phyloP scores from a whole-genome alignment of 1,140 invertebrate species.

The Stegodyphus mimosarum region DNA sequence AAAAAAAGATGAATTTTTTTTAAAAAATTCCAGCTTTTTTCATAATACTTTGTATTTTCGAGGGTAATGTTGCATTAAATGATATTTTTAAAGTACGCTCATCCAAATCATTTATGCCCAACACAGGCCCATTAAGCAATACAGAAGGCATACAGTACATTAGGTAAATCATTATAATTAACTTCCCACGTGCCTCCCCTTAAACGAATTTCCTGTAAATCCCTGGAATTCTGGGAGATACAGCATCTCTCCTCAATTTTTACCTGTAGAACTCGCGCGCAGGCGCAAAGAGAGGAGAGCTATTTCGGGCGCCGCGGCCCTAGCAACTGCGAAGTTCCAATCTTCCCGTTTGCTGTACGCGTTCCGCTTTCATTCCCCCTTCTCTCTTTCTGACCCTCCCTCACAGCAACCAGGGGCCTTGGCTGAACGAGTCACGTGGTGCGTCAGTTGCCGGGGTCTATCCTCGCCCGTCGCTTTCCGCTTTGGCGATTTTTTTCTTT shows the following conservation, averaged over 20 bases:
- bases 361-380: neutral
- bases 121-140: too few species aligned
- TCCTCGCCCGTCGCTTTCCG: slow-evolving; percentile 14
- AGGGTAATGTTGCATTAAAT: too few species aligned
- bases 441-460: slow-evolving; percentile 20
- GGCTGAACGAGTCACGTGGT: slow-evolving; percentile 48
- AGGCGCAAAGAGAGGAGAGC: slow-evolving; percentile 7
- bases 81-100: too few species aligned
- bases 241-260: neutral
- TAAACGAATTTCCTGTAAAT: too few species aligned
- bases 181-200: too few species aligned
- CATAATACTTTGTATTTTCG: too few species aligned
- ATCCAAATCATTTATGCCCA: too few species aligned
- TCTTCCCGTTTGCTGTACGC: slow-evolving; percentile 21
- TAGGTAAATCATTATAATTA: too few species aligned
- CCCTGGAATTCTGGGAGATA: neutral
- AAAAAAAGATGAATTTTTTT: too few species aligned
- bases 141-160: too few species aligned
- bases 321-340: slow-evolving; percentile 45
- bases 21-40: too few species aligned
- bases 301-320: slow-evolving; percentile 41
- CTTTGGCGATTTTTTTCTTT: slow-evolving; percentile 47
- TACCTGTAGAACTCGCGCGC: slow-evolving; percentile 31
- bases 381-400: neutral
- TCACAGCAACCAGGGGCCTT: slow-evolving; percentile 10